A percentile compares a stretch with the other conserved stretches of the same genome.
phyloP scores from a whole-genome alignment of 2,888 invertebrate species.

The Drosophila anomalata region DNA sequence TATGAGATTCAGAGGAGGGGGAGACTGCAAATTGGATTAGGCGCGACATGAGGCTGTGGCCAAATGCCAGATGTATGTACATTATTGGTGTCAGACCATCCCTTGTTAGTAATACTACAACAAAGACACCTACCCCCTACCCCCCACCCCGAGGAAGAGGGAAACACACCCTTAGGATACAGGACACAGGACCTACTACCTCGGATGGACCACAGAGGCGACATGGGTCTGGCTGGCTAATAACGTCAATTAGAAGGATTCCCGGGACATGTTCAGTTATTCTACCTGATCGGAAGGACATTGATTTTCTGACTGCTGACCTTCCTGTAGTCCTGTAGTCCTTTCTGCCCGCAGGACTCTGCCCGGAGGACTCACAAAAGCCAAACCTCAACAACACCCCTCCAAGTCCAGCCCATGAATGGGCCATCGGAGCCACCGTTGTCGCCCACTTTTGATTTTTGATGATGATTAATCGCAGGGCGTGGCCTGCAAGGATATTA shows the following conservation, averaged over 20 bases:
- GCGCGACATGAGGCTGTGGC: slow-evolving; percentile 43
- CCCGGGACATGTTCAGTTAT: no score
- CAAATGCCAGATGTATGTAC: slow-evolving; percentile 49
- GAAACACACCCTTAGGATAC: not conserved
- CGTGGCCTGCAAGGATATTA: not conserved
- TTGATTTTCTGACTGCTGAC: slow-evolving; percentile 48
- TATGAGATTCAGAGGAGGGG: slow-evolving; percentile 52
- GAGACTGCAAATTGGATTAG: slow-evolving; percentile 37
- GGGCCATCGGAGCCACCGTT: no score
- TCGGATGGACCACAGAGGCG: not conserved
- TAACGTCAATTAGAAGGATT: slow-evolving; percentile 66
- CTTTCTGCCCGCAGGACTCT: no score
- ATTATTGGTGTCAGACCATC: slow-evolving; percentile 11
- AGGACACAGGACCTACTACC: not conserved
- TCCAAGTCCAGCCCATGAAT: no score
- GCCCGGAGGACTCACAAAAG: no score
- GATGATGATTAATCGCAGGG: not conserved
- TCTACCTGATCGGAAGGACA: slow-evolving; percentile 52
- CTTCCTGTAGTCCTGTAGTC: slow-evolving; percentile 8
- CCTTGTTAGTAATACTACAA: slow-evolving; percentile 17
- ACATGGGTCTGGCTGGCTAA: slow-evolving; percentile 50
- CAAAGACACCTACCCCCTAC: not conserved
- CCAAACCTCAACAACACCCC: no score
- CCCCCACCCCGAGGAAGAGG: not conserved
- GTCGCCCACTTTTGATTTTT: no score